Percentiles rank a stretch among this genome's conserved stretches.
Conservation (phyloP, 1,140 invertebrate species). For the Euglossa dilemma region DNA sequence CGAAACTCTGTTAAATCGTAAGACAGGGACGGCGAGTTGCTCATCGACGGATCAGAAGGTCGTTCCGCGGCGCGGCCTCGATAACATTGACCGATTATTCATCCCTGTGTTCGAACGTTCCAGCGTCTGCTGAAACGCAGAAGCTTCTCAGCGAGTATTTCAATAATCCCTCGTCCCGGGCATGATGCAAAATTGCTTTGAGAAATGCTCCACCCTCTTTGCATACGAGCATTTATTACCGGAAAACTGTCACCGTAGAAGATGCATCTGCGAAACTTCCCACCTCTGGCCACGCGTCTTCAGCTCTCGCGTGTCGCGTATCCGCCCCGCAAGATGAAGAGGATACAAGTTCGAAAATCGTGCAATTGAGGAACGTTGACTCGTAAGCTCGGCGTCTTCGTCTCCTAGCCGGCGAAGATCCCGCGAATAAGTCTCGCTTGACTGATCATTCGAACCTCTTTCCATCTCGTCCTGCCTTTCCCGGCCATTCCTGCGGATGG, state of each 20-base stretch:
- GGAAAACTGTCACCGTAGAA: slow-evolving; percentile 24
- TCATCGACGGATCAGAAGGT: slow-evolving; percentile 23
- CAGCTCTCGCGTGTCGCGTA: not conserved
- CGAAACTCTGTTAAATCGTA: too few relatives aligned
- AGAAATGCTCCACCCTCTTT: slow-evolving; percentile 3
- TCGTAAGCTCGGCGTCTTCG: not conserved
- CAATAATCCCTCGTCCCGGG: slow-evolving; percentile 19
- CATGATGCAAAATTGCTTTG: too few relatives aligned
- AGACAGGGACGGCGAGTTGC: too few relatives aligned
- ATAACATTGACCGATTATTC: slow-evolving; percentile 15
- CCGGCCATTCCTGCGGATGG: not conserved
- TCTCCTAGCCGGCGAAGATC: not conserved
- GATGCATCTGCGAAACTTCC: slow-evolving; percentile 31
- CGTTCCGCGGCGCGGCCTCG: slow-evolving; percentile 32
- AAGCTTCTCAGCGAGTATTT: not conserved
- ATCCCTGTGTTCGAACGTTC: slow-evolving; percentile 32
- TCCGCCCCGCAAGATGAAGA: slow-evolving; percentile 6
- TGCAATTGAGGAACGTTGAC: slow-evolving; percentile 15
- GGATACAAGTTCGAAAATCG: slow-evolving; percentile 36
- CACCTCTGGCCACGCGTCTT: not conserved
- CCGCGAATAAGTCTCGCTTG: not conserved
- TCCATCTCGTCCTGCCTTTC: too few relatives aligned
- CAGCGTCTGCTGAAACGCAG: not conserved
- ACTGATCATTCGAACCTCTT: not conserved
- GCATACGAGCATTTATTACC: slow-evolving; percentile 11